Evolutionary conservation across 1,140 invertebrate species (phyloP), one percentile per base, ranked within the genome.

Genomic region (Monochamus saltuarius): DNA sequence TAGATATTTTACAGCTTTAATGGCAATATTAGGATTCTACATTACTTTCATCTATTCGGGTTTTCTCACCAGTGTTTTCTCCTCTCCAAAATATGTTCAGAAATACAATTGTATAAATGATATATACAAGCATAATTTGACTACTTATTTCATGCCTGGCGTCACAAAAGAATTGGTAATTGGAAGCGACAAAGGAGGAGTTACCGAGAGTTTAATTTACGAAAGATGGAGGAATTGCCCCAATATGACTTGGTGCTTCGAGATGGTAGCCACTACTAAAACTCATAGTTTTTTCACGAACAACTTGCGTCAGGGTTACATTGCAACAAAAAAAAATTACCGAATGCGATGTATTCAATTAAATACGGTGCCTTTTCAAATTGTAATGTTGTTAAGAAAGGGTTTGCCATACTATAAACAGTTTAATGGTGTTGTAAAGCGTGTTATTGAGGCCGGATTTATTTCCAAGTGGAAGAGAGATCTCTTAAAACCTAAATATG

Each of bases 391-490:
- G 2, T 22, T 56, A n/a, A 34, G 22, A 6, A 29, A 29, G 6
- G 22, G 22, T 29, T 29, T 29, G 2, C 22, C 22, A 3, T 29
- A 3, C 6, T 29, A 29, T 29, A 29, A 29, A 29, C 22, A 29
- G 22, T 29, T 29, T 6, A 29, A 29, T 29, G 22, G 2, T 29
- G 22, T 29, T 29, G 6, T 29, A 29, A 29, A 56, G 29, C 37
- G 53, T 16, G 34, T 56, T 34, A 43, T 11, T 13, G 45, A 14
- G 8, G 53, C 22, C 3, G 53, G 53, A 9, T 56, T 56, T 7
- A 56, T 56, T 13, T 13, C 39, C 7, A 56, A 56, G 34, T 56
- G 53, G 53, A 29, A 56, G 19, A 16, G 34, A 13, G 53, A 56
- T 13, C 11, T 56, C 13, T 45, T 56, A n/a, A 56, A 34, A 13